Evolutionary conservation across 1,140 invertebrate species (phyloP), one percentile per base, ranked within the genome.

Genomic region (Lepidotrigona ventralis): DNA sequence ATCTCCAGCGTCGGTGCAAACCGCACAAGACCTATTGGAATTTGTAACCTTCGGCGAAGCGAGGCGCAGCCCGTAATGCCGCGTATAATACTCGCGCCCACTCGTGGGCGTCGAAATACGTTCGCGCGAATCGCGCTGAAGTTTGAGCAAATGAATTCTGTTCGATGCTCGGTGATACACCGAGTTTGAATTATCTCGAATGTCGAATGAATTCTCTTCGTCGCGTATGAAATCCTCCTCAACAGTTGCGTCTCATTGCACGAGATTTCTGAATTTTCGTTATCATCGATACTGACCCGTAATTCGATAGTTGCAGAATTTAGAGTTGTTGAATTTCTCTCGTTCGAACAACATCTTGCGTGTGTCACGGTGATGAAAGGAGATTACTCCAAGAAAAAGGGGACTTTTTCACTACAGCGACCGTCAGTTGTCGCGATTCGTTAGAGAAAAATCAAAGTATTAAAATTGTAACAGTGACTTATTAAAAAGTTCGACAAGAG

Each of bases 11-110:
- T 64, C 83, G 79, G 58, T 85, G 33, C 46, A 79, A 79, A 84
- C 79, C 79, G 87, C 69, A 74, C 29, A 63, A 79, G 83, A 85
- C 79, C 86, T 79, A 88, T 88, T 82, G 87, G 87, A 88, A 88
- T 88, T 88, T 81, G 86, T 79, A 83, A 88, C 87, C 86, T 82
- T 87, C 86, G 87, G 79, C 86, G 75, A 72, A 81, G 81, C 85
- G 77, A 88, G 86, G 75, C 74, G 86, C 83, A 88, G 86, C 72
- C 77, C 68, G 86, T 85, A 85, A 88, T 78, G 87, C 86, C 73
- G 69, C 83, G 83, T 75, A 33, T 33, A 33, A 33, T 33, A 81
- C 79, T 85, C 58, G 79, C 84, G 71, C 46, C 63, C 86, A 85
- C 79, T 87, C 66, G 83, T 88, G 83, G 83, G 86, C 83, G 87